Evolutionary conservation across 2,113 vertebrate species (phyloP).

Genomic region (Camelus dromedarius): DNA sequence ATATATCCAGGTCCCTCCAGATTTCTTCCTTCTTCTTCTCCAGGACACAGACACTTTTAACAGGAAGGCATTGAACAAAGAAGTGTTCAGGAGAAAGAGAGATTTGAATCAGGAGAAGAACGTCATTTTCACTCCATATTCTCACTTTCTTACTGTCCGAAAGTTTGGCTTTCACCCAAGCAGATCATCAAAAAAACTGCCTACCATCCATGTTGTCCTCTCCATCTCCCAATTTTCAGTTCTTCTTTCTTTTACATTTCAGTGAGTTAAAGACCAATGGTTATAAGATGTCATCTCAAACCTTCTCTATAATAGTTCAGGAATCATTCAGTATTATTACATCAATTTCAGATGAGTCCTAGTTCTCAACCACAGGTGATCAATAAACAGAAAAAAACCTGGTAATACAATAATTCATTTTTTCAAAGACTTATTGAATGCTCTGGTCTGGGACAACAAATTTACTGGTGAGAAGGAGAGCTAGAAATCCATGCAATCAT

Average conservation of each 20-base stretch:
- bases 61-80: neutral
- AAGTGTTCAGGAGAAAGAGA: neutral
- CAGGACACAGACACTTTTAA: neutral
- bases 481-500: neutral
- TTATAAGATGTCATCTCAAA: neutral
- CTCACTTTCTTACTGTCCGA: neutral
- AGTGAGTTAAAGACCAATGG: neutral
- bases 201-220: neutral
- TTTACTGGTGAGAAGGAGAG: neutral
- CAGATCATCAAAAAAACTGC: neutral
- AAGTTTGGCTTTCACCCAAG: neutral
- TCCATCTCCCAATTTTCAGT: neutral
- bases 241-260: neutral
- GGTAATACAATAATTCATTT: neutral
- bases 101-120: neutral
- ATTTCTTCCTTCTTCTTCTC: neutral
- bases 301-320: neutral
- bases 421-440: conserved; percentile 8
- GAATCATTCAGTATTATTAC: neutral
- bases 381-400: neutral
- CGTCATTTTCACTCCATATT: neutral
- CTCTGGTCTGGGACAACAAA: neutral
- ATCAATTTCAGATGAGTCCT: neutral
- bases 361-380: neutral
- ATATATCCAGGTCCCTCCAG: neutral